Base-by-base conservation (phyloP, 2,797 vertebrate species). In the Oreortyx pictus region DNA sequence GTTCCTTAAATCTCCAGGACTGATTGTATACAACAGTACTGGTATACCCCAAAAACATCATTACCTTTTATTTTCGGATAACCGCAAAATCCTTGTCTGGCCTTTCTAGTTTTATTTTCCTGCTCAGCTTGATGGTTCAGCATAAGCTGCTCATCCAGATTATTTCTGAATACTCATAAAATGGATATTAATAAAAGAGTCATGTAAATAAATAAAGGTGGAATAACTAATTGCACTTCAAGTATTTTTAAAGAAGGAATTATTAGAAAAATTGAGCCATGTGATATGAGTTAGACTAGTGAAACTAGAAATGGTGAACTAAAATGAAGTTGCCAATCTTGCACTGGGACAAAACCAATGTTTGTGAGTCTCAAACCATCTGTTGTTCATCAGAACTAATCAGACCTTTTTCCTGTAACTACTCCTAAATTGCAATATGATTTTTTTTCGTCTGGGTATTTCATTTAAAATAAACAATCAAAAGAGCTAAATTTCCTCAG, bases 321-420 rank as follows among this genome's bases (percentile, higher is more conserved):
- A 62, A 95, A 96, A 82, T 86, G 37, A 92, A 93, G 83, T 52
- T 47, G 76, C 81, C 50, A 82, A 29, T 82, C 62, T 71, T 82
- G 75, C 56, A 91, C 64, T 74, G 73, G 44, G 82, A 94, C 35
- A 82, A 95, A 89, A 92, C n/a, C 57, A 86, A 60, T 71, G 67
- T 35, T 87, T 25, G 27, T 75, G 79, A 94, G 56, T 62, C 43
- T 93, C 66, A 83, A 87, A 90, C 90, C 95, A 96, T 95, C 93
- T 96, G 96, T 89, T 96, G 87, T 95, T 95, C 94, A 96, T 94
- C 93, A 96, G 44, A 79, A 60, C 90, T 95, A 94, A 96, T 95
- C 93, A 95, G 85, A 86, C 77, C 33, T 86, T 94, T 86, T 88
- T 89, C 88, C 92, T 93, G 90, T 73, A 94, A 90, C 79, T 92